phyloP scores from a whole-genome alignment of 37 sponge, comb jelly and placozoan species.

The Ianthella basta region DNA sequence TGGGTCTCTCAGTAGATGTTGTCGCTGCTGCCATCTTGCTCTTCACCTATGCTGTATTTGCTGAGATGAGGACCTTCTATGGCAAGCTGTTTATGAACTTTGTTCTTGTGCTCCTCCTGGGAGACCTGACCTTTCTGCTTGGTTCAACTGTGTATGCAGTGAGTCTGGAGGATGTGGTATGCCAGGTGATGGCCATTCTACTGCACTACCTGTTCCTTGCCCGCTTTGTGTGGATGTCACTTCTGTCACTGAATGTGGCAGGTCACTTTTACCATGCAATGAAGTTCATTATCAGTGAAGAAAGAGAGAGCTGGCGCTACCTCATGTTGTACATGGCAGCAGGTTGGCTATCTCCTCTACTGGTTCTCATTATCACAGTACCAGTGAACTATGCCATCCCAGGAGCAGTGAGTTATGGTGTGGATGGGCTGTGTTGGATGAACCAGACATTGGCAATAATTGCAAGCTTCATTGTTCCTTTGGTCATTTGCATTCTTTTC shows the following conservation, averaged over 20 bases:
- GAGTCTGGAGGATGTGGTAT: conserved; percentile 9
- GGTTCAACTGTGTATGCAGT: neutral
- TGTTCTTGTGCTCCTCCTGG: neutral
- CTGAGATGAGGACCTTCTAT: conserved; percentile 48
- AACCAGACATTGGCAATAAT: neutral
- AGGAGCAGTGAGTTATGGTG: neutral
- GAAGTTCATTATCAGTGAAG: too few relatives aligned
- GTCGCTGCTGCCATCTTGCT: neutral
- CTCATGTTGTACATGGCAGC: neutral
- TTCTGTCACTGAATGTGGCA: conserved; percentile 24
- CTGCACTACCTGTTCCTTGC: conserved; percentile 48
- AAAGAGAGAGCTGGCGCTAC: too few relatives aligned
- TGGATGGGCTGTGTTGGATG: neutral
- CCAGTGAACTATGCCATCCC: neutral
- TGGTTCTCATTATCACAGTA: neutral
- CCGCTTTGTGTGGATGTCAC: conserved; percentile 43
- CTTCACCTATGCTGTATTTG: conserved; percentile 52
- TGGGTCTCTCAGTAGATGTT: conserved; percentile 49
- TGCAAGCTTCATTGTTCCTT: neutral
- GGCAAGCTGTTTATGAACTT: conserved; percentile 56
- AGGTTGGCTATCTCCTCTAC: neutral
- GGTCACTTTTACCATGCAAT: conserved; percentile 1
- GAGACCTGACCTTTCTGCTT: conserved; percentile 19
- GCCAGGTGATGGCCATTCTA: conserved; percentile 27
- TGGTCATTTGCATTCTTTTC: too few relatives aligned